Conservation (phyloP, 2,113 vertebrate species). For the Sceloporus undulatus region DNA sequence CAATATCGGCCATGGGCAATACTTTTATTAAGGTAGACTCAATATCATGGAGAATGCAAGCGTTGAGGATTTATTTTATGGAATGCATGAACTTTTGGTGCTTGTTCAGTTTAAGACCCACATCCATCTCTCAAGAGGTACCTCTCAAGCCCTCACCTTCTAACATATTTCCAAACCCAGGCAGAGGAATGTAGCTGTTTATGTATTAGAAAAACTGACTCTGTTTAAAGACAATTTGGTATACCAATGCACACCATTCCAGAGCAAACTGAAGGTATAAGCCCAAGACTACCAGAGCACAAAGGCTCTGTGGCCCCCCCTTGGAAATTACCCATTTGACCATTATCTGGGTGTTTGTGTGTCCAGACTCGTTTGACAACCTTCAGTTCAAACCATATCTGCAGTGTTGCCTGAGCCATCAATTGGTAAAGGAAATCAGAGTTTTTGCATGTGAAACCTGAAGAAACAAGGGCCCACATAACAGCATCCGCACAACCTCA, state of each 20-base stretch:
- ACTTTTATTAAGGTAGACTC: neutral
- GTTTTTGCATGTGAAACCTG: neutral
- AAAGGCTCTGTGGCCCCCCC: neutral
- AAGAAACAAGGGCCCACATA: neutral
- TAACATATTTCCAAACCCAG: neutral
- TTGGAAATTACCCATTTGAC: neutral
- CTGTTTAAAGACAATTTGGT: no score
- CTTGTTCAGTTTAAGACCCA: neutral
- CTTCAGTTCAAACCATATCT: slow-evolving; percentile 7
- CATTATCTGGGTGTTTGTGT: neutral
- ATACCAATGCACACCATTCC: neutral
- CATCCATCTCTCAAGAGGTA: neutral
- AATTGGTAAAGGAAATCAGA: neutral
- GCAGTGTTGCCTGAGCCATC: neutral
- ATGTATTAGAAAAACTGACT: neutral
- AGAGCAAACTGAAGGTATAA: neutral
- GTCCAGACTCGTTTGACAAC: neutral
- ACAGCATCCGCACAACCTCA: no score
- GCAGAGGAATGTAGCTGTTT: neutral
- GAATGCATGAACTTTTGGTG: neutral
- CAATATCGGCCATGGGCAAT: neutral
- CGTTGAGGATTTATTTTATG: neutral
- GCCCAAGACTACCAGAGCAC: neutral
- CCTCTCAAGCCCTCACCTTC: neutral
- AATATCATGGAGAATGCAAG: no score